These are phyloP conservation scores for Nysson spinosus DNA, from an alignment of 2,888 invertebrate species.

Conservation along the genomic window DNA sequence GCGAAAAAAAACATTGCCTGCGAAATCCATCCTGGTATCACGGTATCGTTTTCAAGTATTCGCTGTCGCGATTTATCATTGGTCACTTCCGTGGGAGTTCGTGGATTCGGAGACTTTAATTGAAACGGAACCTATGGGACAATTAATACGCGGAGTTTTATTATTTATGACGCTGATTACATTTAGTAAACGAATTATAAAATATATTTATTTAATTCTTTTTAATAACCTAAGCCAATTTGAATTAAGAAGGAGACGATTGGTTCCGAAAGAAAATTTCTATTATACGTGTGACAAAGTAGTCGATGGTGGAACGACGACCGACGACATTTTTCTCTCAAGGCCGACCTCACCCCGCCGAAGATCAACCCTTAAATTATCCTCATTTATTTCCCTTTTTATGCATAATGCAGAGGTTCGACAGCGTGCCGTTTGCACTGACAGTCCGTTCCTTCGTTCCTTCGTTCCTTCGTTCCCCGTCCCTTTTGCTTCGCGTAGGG, in stretches of 20 bases:
- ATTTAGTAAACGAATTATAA: too few species aligned
- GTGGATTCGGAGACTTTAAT: too few species aligned
- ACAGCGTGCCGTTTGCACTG: background rate
- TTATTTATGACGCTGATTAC: too few species aligned
- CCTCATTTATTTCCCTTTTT: constrained; percentile 64
- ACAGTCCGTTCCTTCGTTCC: background rate
- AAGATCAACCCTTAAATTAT: constrained; percentile 50
- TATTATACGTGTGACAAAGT: constrained; percentile 5
- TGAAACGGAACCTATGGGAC: too few species aligned
- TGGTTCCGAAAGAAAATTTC: constrained; percentile 23
- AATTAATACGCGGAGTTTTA: too few species aligned
- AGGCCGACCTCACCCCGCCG: background rate
- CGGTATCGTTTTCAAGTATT: too few species aligned
- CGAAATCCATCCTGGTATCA: background rate
- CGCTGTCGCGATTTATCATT: too few species aligned
- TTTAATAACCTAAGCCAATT: too few species aligned
- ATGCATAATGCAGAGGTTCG: constrained; percentile 61
- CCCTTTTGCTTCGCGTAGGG: background rate
- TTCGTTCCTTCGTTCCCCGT: too few species aligned
- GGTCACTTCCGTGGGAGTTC: too few species aligned
- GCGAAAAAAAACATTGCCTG: background rate
- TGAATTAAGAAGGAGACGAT: too few species aligned
- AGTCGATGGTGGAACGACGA: background rate
- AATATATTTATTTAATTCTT: too few species aligned
- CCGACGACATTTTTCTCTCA: constrained; percentile 1